Conservation (phyloP, 1,140 invertebrate genomes). For the Drosophila pseudoobscura region DNA sequence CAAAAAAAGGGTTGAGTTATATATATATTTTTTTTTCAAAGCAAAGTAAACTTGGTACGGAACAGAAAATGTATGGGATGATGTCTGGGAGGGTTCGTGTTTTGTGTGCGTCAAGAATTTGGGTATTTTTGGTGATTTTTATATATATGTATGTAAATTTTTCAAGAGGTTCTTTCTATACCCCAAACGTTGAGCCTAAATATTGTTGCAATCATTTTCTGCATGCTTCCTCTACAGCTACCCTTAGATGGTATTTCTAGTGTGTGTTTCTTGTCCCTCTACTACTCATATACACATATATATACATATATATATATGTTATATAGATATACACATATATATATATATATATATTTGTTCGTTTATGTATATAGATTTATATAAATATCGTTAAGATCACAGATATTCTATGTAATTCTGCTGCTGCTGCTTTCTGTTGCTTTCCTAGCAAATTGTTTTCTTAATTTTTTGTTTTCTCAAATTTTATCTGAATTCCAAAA, state of each 20-base stretch:
- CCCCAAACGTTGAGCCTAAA: slow-evolving; percentile 25
- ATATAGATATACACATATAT: slow-evolving; percentile 66
- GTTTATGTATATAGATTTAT: slow-evolving; percentile 56
- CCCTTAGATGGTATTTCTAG: slow-evolving; percentile 39
- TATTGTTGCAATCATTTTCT: slow-evolving; percentile 3
- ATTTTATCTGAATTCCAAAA: slow-evolving; percentile 46
- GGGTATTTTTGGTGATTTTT: background rate
- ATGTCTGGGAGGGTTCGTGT: too few relatives aligned
- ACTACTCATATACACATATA: slow-evolving; percentile 50
- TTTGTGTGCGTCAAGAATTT: slow-evolving; percentile 21
- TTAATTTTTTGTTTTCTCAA: slow-evolving; percentile 28
- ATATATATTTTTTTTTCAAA: slow-evolving; percentile 36
- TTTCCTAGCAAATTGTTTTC: slow-evolving; percentile 4
- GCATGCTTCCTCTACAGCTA: slow-evolving; percentile 29
- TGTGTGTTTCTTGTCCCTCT: slow-evolving; percentile 42
- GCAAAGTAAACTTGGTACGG: slow-evolving; percentile 66
- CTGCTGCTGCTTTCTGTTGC: slow-evolving; percentile 62
- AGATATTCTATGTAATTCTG: slow-evolving; percentile 83
- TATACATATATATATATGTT: slow-evolving; percentile 42
- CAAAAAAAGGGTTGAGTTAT: slow-evolving; percentile 1
- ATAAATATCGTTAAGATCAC: slow-evolving; percentile 83
- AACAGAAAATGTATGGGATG: background rate
- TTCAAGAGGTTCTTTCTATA: background rate
- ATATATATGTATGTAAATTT: too few relatives aligned
- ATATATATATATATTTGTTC: slow-evolving; percentile 33